phyloP scores from a whole-genome alignment of 2,888 invertebrate species.

The Dermolepida albohirtum region DNA sequence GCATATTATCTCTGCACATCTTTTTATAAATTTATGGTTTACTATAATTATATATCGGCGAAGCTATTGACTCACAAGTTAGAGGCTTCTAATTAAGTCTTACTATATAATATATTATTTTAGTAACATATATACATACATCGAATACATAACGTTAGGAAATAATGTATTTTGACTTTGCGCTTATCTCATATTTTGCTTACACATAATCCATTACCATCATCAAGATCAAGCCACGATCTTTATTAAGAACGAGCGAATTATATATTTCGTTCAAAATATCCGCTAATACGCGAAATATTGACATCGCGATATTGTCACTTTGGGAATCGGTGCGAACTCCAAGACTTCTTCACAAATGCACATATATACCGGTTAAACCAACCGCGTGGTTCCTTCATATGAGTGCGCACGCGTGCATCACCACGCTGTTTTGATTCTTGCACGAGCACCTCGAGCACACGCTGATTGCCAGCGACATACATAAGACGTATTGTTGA shows the following conservation, averaged over 20 bases:
- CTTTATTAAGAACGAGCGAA: no score
- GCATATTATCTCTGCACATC: slow-evolving; percentile 19
- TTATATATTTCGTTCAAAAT: background rate
- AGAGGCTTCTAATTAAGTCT: slow-evolving; percentile 13
- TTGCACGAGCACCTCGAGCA: slow-evolving; percentile 54
- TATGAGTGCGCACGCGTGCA: slow-evolving; percentile 56
- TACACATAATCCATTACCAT: background rate
- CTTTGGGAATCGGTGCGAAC: slow-evolving; percentile 15
- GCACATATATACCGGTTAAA: slow-evolving; percentile 27
- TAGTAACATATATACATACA: background rate
- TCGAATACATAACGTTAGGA: no score
- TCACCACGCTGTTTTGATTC: slow-evolving; percentile 59
- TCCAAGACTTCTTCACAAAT: slow-evolving; percentile 21
- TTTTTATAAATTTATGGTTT: slow-evolving; percentile 18
- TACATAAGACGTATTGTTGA: slow-evolving; percentile 56
- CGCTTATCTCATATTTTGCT: slow-evolving; percentile 3
- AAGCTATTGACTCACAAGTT: slow-evolving; percentile 14
- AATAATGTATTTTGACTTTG: background rate
- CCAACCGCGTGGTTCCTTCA: slow-evolving; percentile 49
- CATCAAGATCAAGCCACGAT: no score
- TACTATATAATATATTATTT: slow-evolving; percentile 22
- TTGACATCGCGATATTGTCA: slow-evolving; percentile 15
- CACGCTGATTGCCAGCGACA: slow-evolving; percentile 58
- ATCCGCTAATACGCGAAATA: slow-evolving; percentile 1
- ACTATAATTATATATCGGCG: slow-evolving; percentile 23